Evolutionary conservation across 2,797 vertebrate species (phyloP), one percentile per base, ranked within the genome.

Genomic region (Acipenser transmontanus): DNA sequence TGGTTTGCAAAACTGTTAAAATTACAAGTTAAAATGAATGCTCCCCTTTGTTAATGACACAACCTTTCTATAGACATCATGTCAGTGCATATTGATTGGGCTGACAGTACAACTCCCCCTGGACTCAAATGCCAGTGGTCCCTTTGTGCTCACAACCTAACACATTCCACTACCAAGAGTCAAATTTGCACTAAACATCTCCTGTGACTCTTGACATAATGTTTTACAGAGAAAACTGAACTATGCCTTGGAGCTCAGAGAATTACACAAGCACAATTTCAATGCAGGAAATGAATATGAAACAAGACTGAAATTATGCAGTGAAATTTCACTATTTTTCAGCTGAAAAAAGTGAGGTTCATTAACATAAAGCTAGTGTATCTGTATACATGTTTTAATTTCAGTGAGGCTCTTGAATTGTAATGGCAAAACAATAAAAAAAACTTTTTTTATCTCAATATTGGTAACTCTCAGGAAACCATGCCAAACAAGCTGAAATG

Each of bases 311-410:
- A 84, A 75, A 82, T 80, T 85, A 82, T 82, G 84, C 82, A 87
- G 82, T 84, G 86, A 61, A 17, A 61, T 34, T 61, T 61, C 47
- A 12, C 2, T 7, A 61, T 17, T 12, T 61, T 1, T 61, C 60
- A 82, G 87, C 86, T 82, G 89, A 91, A 84, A 88, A 88, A 85
- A 82, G 84, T 85, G 89, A 90, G 89, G 88, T 90, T 89, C 89
- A 89, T 91, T 90, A 90, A 34, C 88, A 34, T 17, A 34, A 9
- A 61, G 17, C 17, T 10, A 61, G 34, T 14, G 60, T 2, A 47
- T 13, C 17, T 47, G 17, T 61, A 61, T 54, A 9, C 9, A 54
- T 34, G 6, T 34, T 34, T 34, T 34, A 34, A 34, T 34, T 34
- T 34, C 34, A 34, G 34, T 34, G 34, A 34, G 3, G 3, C 4